Evolutionary conservation across 92 coral and sea anemone genomes (phyloP).

Genomic region (Nematostella vectensis): DNA sequence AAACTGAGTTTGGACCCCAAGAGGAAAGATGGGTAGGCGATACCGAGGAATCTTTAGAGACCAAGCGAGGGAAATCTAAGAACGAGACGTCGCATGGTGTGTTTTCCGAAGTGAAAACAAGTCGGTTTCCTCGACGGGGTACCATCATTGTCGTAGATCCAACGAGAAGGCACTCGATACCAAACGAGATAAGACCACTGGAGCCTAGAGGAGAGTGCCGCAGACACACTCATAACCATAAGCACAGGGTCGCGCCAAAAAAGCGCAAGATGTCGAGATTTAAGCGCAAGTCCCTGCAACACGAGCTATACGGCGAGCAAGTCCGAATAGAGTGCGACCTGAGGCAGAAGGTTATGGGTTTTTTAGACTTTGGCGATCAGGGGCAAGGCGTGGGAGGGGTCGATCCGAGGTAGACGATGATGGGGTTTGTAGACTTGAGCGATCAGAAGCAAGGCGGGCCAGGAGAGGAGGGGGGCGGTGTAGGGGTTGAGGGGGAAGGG

Average conservation of each 20-base stretch:
- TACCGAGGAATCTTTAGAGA: too few species aligned
- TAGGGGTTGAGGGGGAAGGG: too few species aligned
- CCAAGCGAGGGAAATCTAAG: too few species aligned
- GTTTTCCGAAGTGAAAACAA: too few species aligned
- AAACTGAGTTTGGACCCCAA: too few species aligned
- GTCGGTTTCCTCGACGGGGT: not conserved
- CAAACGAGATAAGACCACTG: not conserved
- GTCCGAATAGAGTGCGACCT: slow-evolving; percentile 10
- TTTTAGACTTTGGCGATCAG: not conserved
- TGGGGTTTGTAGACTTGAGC: too few species aligned
- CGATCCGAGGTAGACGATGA: too few species aligned
- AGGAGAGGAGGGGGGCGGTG: too few species aligned
- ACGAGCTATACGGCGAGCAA: slow-evolving; percentile 12
- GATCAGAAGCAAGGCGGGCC: too few species aligned
- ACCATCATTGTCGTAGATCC: not conserved
- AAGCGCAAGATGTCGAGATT: slow-evolving; percentile 13
- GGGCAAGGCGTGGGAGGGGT: not conserved
- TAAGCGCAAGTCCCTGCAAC: not conserved
- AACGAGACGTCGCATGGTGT: too few species aligned
- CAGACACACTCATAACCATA: slow-evolving; percentile 9
- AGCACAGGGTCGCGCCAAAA: not conserved
- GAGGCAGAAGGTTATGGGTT: slow-evolving; percentile 23
- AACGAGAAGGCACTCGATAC: not conserved
- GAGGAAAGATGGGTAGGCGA: too few species aligned
- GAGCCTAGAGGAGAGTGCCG: slow-evolving; percentile 6